Evolutionary conservation across 2,113 vertebrate genomes (phyloP), one percentile per base, ranked within the genome.

Genomic region (Ophthalmolycus amberensis): DNA sequence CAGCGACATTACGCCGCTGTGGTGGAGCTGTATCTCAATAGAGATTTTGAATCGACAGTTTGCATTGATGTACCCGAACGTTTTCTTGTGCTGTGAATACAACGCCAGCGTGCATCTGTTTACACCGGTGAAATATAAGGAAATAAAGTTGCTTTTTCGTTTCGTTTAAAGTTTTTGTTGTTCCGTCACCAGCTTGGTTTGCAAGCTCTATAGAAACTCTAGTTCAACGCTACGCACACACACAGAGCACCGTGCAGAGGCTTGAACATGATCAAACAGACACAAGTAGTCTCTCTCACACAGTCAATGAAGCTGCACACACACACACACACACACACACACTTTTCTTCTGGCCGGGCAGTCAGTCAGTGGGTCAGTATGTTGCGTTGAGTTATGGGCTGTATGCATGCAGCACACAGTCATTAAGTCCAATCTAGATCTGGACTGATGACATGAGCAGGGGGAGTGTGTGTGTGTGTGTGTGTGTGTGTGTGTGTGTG

Each of bases 341-440:
- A 48, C n/a, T 74, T 20, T 16, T 80, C 75, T 76, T 80, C 5
- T 65, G 52, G 16, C 52, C 69, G 18, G 75, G 84, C 78, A 76
- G 66, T 70, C 58, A 83, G 81, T 88, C 85, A 83, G 86, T 88
- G 66, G 77, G 86, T 84, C 68, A 85, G 73, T 83, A 18, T 79
- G 86, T 68, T 81, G 72, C 67, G 77, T 42, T 79, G 87, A 86
- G 73, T 77, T 82, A 89, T 75, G 82, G 70, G 44, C 64, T 85
- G 80, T 37, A 52, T 75, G 71, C 66, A 79, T 38, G 76, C 80
- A 75, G 76, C 10, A 20, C 54, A 76, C 89, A 79, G 87, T 87
- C 90, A 88, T 92, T 88, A 89, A 69, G 71, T 87, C 79, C 80
- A 85, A 89, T 89, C 85, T 89, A 80, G 59, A 76, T 87, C 80